phyloP scores from a whole-genome alignment of 2,113 vertebrate genomes.

The Forbesichthys papilliferus region DNA sequence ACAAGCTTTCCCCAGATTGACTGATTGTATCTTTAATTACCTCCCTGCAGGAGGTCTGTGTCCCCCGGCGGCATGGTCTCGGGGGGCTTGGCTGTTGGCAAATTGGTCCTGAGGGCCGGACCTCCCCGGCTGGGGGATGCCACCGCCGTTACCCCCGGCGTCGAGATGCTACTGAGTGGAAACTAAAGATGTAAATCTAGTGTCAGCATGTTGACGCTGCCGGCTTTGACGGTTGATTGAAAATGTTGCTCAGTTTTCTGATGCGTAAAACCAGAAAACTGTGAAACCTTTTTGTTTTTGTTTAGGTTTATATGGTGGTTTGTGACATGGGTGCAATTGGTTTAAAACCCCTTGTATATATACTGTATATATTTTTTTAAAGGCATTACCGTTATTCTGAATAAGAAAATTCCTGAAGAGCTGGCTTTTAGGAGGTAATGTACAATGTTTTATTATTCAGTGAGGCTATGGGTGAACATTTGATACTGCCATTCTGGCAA shows the following conservation, averaged over 20 bases:
- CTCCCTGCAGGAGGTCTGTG: constrained; percentile 79
- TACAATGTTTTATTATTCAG: too few species aligned
- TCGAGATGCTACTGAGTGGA: constrained; percentile 86
- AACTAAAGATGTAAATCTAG: constrained; percentile 78
- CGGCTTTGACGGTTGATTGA: constrained; percentile 17
- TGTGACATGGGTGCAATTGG: neutral
- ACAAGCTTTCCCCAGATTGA: neutral
- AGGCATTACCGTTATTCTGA: too few species aligned
- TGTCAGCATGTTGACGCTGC: constrained; percentile 21
- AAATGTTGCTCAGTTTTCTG: constrained; percentile 13
- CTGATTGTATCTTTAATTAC: neutral
- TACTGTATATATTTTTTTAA: too few species aligned
- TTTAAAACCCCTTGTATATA: too few species aligned
- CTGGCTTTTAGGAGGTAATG: too few species aligned
- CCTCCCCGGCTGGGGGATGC: constrained; percentile 79
- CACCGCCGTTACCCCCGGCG: constrained; percentile 69
- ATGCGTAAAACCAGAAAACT: too few species aligned
- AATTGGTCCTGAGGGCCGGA: constrained; percentile 84
- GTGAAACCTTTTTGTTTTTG: too few species aligned
- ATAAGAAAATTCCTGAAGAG: too few species aligned
- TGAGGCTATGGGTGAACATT: constrained; percentile 6
- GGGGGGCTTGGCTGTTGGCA: constrained; percentile 74
- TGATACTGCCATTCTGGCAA: neutral
- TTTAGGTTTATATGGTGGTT: constrained; percentile 69
- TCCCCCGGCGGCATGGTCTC: constrained; percentile 77